Conservation (phyloP, 2,888 invertebrate species). For the Anthoptus insignis region DNA sequence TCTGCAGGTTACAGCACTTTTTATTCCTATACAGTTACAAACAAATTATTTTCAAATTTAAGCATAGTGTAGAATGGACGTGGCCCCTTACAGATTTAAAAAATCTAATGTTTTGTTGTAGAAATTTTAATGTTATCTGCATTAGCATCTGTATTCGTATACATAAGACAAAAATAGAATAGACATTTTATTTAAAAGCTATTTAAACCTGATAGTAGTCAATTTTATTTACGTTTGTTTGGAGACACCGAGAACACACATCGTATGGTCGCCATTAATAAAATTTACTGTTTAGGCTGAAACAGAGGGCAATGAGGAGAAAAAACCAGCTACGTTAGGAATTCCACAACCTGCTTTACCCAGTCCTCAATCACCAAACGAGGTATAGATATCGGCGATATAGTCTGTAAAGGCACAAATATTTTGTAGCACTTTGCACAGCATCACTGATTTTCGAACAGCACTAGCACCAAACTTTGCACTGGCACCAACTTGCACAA, state of each 20-base stretch:
- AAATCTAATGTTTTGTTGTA: no score
- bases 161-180: no score
- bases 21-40: no score
- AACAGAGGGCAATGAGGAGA: constrained; percentile 68
- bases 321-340: constrained; percentile 70
- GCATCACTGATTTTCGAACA: constrained; percentile 41
- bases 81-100: no score
- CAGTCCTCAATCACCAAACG: constrained; percentile 70
- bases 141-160: no score
- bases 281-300: constrained; percentile 80
- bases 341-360: constrained; percentile 74
- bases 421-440: constrained; percentile 58
- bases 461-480: constrained; percentile 44
- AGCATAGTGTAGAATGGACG: no score
- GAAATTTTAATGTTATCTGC: no score
- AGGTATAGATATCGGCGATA: constrained; percentile 72
- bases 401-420: constrained; percentile 32
- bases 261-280: constrained; percentile 78
- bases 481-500: constrained; percentile 55
- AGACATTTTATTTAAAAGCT: no score
- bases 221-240: constrained; percentile 30
- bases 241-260: constrained; percentile 35
- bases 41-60: no score
- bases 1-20: neutral
- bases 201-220: neutral